Evolutionary conservation across 2,888 invertebrate species (phyloP).

Genomic region (Seira musarum): DNA sequence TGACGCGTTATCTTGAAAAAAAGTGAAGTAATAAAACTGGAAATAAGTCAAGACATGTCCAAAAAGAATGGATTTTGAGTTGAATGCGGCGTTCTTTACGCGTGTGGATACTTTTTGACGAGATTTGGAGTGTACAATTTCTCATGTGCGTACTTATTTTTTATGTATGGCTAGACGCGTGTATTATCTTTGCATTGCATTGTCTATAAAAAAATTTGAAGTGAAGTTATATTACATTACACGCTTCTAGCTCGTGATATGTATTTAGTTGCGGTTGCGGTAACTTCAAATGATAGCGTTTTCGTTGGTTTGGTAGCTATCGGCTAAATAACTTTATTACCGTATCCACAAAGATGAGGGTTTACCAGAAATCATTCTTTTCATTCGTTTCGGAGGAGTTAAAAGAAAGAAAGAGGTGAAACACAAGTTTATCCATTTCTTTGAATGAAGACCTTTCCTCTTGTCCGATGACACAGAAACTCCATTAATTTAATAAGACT

Average conservation of each 20-base stretch:
- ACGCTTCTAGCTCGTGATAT: neutral
- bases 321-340: conserved; percentile 58
- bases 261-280: conserved; percentile 32
- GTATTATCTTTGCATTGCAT: too few species aligned
- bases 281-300: conserved; percentile 28
- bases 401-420: conserved; percentile 16
- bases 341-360: conserved; percentile 14
- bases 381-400: conserved; percentile 8
- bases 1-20: too few species aligned
- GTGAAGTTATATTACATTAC: too few species aligned
- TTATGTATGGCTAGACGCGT: too few species aligned
- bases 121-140: too few species aligned
- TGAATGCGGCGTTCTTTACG: neutral
- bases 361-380: neutral
- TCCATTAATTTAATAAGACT: conserved; percentile 60
- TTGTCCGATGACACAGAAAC: conserved; percentile 53
- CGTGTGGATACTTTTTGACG: neutral
- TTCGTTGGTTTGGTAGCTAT: conserved; percentile 49
- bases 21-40: too few species aligned
- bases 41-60: too few species aligned
- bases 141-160: too few species aligned
- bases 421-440: too few species aligned
- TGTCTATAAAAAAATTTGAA: too few species aligned
- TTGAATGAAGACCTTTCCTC: conserved; percentile 30
- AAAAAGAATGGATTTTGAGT: neutral